Percentiles rank a stretch among this genome's conserved stretches.
Conservation (phyloP, 2,797 vertebrate genomes). For the Enteromius fasciolatus region DNA sequence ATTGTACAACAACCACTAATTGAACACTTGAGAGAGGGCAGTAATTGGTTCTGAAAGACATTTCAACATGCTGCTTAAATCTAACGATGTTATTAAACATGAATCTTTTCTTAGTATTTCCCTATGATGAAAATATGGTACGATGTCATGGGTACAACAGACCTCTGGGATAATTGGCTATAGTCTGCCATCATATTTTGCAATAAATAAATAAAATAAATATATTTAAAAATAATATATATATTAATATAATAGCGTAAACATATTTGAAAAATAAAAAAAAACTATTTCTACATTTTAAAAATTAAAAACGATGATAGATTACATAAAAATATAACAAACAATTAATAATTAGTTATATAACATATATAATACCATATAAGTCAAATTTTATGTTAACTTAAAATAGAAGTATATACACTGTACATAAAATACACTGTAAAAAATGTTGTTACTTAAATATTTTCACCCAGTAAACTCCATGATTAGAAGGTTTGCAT, state of each 20-base stretch:
- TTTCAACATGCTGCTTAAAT: conserved; percentile 17
- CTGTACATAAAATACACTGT: not conserved
- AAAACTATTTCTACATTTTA: too few species aligned
- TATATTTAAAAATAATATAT: too few species aligned
- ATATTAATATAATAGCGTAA: too few species aligned
- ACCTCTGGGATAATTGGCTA: not conserved
- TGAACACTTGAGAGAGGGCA: conserved; percentile 49
- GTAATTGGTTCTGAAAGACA: conserved; percentile 26
- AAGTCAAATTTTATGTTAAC: too few species aligned
- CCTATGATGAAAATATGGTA: conserved; percentile 2
- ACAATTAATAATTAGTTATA: too few species aligned
- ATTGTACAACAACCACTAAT: conserved; percentile 46
- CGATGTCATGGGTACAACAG: not conserved
- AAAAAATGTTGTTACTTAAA: not conserved
- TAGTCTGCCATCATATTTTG: too few species aligned
- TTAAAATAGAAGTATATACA: not conserved
- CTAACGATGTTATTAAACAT: conserved; percentile 2
- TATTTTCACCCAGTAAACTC: not conserved
- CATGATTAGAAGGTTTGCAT: not conserved
- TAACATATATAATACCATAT: too few species aligned
- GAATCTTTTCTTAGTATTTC: not conserved
- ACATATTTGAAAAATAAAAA: too few species aligned
- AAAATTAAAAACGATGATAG: too few species aligned
- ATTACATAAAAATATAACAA: too few species aligned
- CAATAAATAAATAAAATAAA: too few species aligned